phyloP scores from a whole-genome alignment of 2,888 invertebrate species.

The Drosophila nigricruria region DNA sequence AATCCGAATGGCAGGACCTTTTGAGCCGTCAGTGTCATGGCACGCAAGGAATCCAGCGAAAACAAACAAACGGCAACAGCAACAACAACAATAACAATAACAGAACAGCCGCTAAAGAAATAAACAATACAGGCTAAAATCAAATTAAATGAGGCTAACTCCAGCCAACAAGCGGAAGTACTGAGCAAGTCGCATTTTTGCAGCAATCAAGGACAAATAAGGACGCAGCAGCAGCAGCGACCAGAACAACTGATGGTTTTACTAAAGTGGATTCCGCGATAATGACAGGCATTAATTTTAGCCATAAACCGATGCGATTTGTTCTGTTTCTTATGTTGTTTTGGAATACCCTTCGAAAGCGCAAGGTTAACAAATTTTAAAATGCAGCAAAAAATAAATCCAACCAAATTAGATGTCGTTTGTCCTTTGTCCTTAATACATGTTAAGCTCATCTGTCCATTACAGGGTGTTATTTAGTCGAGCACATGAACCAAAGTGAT shows the following conservation, averaged over 20 bases:
- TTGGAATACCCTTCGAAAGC: background rate
- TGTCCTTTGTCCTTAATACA: background rate
- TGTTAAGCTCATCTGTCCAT: background rate
- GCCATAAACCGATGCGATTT: constrained; percentile 43
- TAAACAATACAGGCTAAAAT: constrained; percentile 54
- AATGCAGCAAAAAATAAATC: background rate
- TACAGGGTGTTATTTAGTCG: constrained; percentile 3
- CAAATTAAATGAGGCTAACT: constrained; percentile 57
- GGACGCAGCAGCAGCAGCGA: constrained; percentile 38
- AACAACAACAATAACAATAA: constrained; percentile 6
- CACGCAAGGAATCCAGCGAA: constrained; percentile 70
- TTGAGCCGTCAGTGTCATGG: constrained; percentile 53
- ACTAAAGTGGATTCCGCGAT: constrained; percentile 69
- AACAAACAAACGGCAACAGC: constrained; percentile 49
- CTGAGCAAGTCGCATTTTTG: constrained; percentile 31
- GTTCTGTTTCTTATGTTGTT: constrained; percentile 16
- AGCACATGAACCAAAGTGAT: background rate
- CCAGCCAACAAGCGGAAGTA: constrained; percentile 17
- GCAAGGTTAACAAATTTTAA: background rate
- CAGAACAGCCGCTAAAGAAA: constrained; percentile 25
- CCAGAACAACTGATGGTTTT: constrained; percentile 40
- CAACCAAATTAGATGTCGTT: background rate
- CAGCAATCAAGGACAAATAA: constrained; percentile 72
- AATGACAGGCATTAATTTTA: constrained; percentile 74
- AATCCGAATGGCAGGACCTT: constrained; percentile 55